A percentile compares a stretch with the other conserved stretches of the same genome.
Evolutionary conservation across 2,113 vertebrate genomes (phyloP).

Genomic region (Pseudolaguvia tuberculata): DNA sequence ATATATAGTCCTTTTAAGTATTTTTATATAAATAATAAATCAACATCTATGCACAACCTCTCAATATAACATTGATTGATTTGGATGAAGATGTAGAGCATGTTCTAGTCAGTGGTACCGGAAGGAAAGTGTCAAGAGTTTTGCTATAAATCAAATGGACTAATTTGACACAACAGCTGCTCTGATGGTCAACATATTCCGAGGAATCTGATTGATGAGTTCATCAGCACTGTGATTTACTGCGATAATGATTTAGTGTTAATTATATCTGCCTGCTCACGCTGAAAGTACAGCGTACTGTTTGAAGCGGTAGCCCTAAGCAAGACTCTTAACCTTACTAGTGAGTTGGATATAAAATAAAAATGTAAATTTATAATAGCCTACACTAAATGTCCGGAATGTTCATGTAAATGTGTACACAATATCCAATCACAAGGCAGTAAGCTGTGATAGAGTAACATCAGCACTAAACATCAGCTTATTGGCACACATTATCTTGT

Average conservation of each 20-base stretch:
- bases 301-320: neutral
- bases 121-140: no score
- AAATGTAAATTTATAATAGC: no score
- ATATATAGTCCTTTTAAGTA: no score
- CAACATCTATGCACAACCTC: no score
- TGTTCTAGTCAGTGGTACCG: no score
- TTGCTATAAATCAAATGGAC: no score
- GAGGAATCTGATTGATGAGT: neutral
- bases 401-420: neutral
- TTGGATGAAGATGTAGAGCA: no score
- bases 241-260: neutral
- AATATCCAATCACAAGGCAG: neutral
- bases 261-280: neutral
- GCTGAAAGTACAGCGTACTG: neutral
- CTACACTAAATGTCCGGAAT: no score
- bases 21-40: no score
- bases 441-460: conserved; percentile 1
- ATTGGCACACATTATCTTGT: neutral
- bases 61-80: no score
- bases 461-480: conserved; percentile 1
- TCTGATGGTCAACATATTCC: neutral
- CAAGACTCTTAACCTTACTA: no score
- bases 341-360: no score
- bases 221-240: neutral
- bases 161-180: neutral